Evolutionary conservation across 2,797 vertebrate genomes (phyloP), one percentile per base, ranked within the genome.

Genomic region (Alfaro cultratus): DNA sequence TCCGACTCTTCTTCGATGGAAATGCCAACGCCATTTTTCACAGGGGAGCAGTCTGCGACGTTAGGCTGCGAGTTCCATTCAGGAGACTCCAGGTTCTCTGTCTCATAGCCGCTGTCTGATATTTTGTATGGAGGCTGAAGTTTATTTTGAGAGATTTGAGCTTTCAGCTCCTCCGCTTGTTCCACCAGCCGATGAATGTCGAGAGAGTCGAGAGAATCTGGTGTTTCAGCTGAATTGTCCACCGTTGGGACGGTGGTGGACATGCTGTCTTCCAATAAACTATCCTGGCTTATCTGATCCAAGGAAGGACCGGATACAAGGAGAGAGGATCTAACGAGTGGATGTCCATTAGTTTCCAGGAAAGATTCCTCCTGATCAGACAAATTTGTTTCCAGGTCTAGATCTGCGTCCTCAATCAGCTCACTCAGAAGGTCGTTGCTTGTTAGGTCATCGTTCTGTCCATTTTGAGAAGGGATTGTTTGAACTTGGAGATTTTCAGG

Each of bases 31-130:
- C 81, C 79, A 12, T 93, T 93, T 55, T 96, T 96, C 12, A 89
- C 91, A 21, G 89, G 93, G 12, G 95, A 88, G 9, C 92, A 1
- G 0, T 96, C 95, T 71, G 96, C 94, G 1, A 87, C 93, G 15
- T 90, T 78, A 3, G 95, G 82, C 88, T 98, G 98, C 31, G 97
- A 97, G 79, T 97, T 99, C 98, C 98, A 99, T 85, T 99, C 99
- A 0, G 99, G 99, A 80, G 99, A 99, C 89, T 99, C 99, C 79
- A 99, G 88, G 93, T 99, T 99, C 94, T 99, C 99, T 0, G 99
- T 99, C 94, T 99, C 99, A 6, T 99, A 99, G 31, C 99, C 99
- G 1, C 99, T 99, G 87, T 99, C 99, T 1, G 97, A 97, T 31
- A 98, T 97, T 92, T 98, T 99, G 92, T 98, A 98, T 0, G 97